Evolutionary conservation across 2,888 invertebrate species (phyloP), one percentile per base, ranked within the genome.

Genomic region (Diabrotica balteata): DNA sequence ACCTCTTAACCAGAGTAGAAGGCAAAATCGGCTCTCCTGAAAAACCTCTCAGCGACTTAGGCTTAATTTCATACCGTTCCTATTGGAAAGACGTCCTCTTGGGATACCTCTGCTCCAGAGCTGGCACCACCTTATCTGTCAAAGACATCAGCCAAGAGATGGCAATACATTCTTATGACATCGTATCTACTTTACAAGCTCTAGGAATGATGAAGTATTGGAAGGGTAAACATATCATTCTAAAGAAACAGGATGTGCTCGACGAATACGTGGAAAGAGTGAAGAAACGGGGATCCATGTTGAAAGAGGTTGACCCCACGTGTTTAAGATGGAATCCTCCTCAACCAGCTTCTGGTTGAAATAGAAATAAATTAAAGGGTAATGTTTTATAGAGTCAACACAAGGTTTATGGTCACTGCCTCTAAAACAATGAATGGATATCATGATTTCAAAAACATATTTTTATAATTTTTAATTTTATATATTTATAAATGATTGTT

Each of bases 21-120:
- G 94, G 94, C 71, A 98, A 98, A 87, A 95, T 98, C 65, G 99
- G 99, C n/a, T 98, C 98, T 1, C 99, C 99, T 0, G 99, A 99
- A 84, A 97, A 98, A 77, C 99, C 99, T 0, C 87, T 99, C 50
- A 98, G 98, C 58, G 98, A 99, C 85, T 88, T 98, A 68, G 99
- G 99, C 10, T 88, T 99, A 64, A 95, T 98, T 80, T 97, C 97
- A 17, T 99, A 99, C 86, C 90, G 98, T 44, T 97, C 96, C 59
- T 99, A 99, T 86, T 99, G 99, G 99, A 97, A 97, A 84, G 96
- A 97, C 83, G 96, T 97, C 0, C 86, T 99, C 7, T 86, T 99
- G 65, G 93, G 94, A 80, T 93, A 97, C 81, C 87, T 99, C 66
- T 95, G 95, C 82, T 93, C 93, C 65, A 92, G 94, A 66, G 92